These are phyloP conservation scores for Neoniphon sammara DNA, from an alignment of 2,797 vertebrate species.

Conservation along the genomic window DNA sequence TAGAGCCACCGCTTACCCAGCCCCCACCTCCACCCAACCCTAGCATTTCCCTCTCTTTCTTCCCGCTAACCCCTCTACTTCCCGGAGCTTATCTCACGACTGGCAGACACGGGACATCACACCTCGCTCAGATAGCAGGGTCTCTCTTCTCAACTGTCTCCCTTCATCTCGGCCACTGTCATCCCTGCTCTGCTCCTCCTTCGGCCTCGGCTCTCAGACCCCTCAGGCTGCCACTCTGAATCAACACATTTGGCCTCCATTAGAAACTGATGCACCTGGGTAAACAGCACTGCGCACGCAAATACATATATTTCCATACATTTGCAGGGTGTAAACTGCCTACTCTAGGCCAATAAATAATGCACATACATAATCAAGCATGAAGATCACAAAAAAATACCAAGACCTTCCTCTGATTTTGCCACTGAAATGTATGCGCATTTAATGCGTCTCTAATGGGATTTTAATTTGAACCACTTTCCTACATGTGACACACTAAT, in stretches of 20 bases:
- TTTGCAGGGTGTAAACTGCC: neutral
- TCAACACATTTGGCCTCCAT: slow-evolving; percentile 42
- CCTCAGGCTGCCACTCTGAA: slow-evolving; percentile 54
- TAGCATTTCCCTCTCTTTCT: slow-evolving; percentile 17
- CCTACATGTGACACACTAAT: too few species aligned
- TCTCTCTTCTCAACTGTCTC: slow-evolving; percentile 49
- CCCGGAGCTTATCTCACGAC: slow-evolving; percentile 72
- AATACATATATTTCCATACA: neutral
- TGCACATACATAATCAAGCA: neutral
- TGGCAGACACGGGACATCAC: slow-evolving; percentile 71
- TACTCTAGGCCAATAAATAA: neutral
- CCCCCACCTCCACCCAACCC: slow-evolving; percentile 30
- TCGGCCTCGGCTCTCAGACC: slow-evolving; percentile 54
- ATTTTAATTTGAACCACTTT: too few species aligned
- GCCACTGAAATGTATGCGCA: too few species aligned
- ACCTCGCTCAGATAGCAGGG: slow-evolving; percentile 50
- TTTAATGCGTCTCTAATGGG: too few species aligned
- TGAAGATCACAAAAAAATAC: neutral
- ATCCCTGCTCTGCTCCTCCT: slow-evolving; percentile 49
- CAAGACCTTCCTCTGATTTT: too few species aligned
- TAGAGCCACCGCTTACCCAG: too few species aligned
- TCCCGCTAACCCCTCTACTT: slow-evolving; percentile 61
- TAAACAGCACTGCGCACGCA: neutral
- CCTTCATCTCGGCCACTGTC: slow-evolving; percentile 67
- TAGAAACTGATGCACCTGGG: slow-evolving; percentile 42